Base-by-base conservation (phyloP, 2,888 invertebrate genomes). In the Calephelis perditalis region DNA sequence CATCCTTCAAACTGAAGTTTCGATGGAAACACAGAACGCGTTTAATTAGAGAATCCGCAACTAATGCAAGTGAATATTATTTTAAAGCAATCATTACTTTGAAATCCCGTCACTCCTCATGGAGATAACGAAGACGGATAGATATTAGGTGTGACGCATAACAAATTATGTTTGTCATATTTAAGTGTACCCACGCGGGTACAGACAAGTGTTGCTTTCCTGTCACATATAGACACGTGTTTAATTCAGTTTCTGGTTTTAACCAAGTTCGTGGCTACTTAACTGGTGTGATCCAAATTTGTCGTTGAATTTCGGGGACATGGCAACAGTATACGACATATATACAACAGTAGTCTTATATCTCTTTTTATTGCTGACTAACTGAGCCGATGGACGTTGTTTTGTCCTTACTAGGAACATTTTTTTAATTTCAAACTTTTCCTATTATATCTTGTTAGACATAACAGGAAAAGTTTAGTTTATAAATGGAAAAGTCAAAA, bases 201-300 rank as follows among this genome's bases (percentile, higher is more conserved):
- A 72, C 74, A 76, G 77, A 77, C 83, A 84, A 87, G 82, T 84
- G 81, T 77, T 75, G 74, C 77, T 83, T 84, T 87, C 87, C 87
- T 86, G 86, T 73, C 68, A 70, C 77, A 80, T 80, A 82, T 58
- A 15, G 12, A 40, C 40, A 58, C 49, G 37, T 12, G 58, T 65
- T 65, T 82, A 81, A 86, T 81, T 84, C 76, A 79, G 80, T 78
- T 78, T 76, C 79, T 76, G 73, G 79, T 75, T 57, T 52, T 26
- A 35, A 11, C 52, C 35, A 52, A 52, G 26, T 52, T 52, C 52
- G 52, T 52, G 52, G 26, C 49, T 71, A 71, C 72, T 70, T 69
- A 66, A 68, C 73, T 64, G 67, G 69, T 65, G 62, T 58, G 63
- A 74, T 72, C 76, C 73, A 71, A 79, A 75, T 76, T 74, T 52